phyloP scores from a whole-genome alignment of 2,797 vertebrate species.

The Chrosomus eos region DNA sequence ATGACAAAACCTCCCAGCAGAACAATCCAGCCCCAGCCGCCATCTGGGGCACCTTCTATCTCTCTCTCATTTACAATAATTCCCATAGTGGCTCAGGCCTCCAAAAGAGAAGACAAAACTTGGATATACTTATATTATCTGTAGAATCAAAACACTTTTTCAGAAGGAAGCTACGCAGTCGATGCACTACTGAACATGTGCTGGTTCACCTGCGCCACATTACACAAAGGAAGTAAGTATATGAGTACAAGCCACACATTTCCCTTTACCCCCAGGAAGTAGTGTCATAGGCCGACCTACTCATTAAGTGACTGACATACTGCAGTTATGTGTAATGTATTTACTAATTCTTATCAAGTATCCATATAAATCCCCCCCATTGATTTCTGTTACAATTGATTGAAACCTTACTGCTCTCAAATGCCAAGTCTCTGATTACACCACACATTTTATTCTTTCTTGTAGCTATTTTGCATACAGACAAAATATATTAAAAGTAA shows the following conservation, averaged over 20 bases:
- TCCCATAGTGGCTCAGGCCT: constrained; percentile 45
- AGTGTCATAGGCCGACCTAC: neutral
- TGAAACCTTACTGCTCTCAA: neutral
- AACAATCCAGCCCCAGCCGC: constrained; percentile 82
- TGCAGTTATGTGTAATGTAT: neutral
- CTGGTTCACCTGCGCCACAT: neutral
- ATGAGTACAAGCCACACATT: neutral
- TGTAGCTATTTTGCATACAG: neutral
- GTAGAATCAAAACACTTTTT: neutral
- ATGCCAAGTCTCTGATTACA: neutral
- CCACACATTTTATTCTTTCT: neutral
- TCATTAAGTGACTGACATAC: neutral
- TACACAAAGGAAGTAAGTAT: neutral
- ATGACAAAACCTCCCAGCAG: constrained; percentile 80
- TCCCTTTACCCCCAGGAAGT: neutral
- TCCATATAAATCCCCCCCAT: neutral
- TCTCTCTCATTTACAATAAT: constrained; percentile 22
- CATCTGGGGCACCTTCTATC: constrained; percentile 73
- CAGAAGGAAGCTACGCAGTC: neutral
- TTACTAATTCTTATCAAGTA: neutral
- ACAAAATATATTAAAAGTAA: neutral
- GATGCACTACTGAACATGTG: constrained; percentile 1
- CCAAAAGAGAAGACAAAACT: neutral
- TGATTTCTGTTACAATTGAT: neutral
- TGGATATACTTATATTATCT: neutral